phyloP scores from a whole-genome alignment of 2,113 vertebrate genomes.

The Acanthisitta chloris region DNA sequence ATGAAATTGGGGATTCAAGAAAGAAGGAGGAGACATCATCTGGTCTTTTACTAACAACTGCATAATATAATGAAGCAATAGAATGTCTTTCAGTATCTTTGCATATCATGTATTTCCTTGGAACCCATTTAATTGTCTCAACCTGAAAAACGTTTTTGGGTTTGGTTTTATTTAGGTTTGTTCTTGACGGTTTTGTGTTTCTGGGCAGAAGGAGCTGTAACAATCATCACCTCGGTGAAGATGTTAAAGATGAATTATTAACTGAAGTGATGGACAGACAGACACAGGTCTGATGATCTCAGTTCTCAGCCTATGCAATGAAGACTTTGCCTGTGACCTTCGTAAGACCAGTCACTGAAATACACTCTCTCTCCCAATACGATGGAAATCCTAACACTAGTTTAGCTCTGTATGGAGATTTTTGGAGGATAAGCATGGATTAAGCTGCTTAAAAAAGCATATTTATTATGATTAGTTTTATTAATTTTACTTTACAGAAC shows the following conservation, averaged over 20 bases:
- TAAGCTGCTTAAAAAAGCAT: background rate
- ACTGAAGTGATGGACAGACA: background rate
- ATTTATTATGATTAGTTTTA: background rate
- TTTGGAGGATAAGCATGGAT: background rate
- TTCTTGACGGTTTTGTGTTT: background rate
- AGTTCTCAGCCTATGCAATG: background rate
- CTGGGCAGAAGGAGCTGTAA: background rate
- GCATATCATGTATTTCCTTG: background rate
- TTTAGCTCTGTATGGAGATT: background rate
- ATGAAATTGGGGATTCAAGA: background rate
- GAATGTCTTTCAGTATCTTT: background rate
- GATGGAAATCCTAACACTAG: background rate
- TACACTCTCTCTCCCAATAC: fast-evolving
- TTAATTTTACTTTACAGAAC: background rate
- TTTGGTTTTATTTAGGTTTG: background rate
- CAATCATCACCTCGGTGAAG: background rate
- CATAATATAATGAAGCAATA: background rate
- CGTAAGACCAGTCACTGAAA: background rate
- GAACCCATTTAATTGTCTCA: background rate
- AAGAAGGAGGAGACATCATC: background rate
- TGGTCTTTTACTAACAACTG: background rate
- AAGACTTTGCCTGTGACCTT: background rate
- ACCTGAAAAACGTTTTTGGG: background rate
- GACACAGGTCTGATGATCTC: background rate
- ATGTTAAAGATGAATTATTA: background rate